A percentile compares a stretch with the other conserved stretches of the same genome.
Evolutionary conservation across 2,113 vertebrate genomes (phyloP).

Genomic region (Bolborhynchus lineola): DNA sequence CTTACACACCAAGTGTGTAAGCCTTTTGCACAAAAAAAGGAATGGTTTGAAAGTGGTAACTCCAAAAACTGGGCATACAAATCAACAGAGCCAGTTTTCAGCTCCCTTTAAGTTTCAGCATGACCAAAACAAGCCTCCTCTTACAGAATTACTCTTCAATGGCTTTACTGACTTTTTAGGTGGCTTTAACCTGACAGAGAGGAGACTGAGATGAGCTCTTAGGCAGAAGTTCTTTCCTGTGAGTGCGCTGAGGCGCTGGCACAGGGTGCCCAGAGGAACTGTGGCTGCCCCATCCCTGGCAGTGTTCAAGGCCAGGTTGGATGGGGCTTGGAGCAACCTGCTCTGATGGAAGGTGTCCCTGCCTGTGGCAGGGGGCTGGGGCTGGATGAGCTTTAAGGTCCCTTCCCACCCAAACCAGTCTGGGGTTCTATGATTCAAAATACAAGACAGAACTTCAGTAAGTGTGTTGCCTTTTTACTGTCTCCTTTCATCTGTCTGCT

Average conservation of each 20-base stretch:
- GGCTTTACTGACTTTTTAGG: not conserved
- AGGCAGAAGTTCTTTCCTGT: not conserved
- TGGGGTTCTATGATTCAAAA: not conserved
- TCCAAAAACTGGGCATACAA: not conserved
- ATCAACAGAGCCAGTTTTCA: not conserved
- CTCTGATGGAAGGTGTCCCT: not conserved
- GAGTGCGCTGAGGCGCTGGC: not conserved
- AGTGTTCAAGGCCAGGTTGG: not conserved
- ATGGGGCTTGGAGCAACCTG: not conserved
- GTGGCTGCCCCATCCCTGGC: not conserved
- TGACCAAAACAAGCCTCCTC: not conserved
- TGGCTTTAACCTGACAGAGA: not conserved
- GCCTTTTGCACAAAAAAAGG: not conserved
- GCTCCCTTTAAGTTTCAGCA: not conserved
- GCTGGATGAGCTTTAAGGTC: not conserved
- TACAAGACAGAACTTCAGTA: not conserved
- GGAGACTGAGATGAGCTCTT: not conserved
- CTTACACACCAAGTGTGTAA: fast-evolving
- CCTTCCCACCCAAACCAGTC: not conserved
- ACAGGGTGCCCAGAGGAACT: not conserved
- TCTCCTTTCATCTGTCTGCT: not conserved
- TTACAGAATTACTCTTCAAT: not conserved
- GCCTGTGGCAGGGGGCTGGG: not conserved
- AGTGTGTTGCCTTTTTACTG: not conserved
- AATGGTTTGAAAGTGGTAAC: not conserved